Conservation (phyloP, 1,140 invertebrate genomes). For the Eulimnadia texana region DNA sequence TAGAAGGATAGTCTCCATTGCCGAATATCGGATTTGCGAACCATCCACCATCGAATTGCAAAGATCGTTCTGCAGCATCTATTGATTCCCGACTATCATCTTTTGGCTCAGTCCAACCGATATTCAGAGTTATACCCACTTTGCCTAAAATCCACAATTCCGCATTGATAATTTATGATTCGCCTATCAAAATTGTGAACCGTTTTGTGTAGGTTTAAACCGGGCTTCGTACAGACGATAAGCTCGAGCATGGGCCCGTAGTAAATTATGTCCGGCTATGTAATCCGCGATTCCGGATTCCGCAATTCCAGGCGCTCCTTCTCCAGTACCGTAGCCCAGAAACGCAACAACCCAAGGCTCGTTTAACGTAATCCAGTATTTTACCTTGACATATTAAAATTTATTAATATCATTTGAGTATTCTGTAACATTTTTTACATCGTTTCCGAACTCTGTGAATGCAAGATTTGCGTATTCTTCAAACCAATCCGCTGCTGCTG, state of each 20-base stretch:
- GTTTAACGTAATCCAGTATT: constrained; percentile 54
- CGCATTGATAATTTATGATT: constrained; percentile 18
- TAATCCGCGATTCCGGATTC: constrained; percentile 11
- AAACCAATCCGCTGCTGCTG: constrained; percentile 18
- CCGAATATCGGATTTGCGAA: constrained; percentile 27
- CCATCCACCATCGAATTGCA: constrained; percentile 27
- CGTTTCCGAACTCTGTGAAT: constrained; percentile 40
- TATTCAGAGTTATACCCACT: constrained; percentile 44
- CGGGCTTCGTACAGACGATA: constrained; percentile 21
- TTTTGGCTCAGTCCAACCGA: constrained; percentile 44
- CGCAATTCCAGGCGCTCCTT: constrained; percentile 12
- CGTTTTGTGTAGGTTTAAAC: constrained; percentile 20
- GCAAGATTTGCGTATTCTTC: constrained; percentile 42
- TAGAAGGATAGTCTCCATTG: constrained; percentile 28
- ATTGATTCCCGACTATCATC: constrained; percentile 32
- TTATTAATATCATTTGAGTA: background rate
- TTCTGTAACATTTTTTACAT: constrained; percentile 19
- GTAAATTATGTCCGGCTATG: constrained; percentile 10
- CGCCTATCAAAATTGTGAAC: background rate
- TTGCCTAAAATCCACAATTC: constrained; percentile 30
- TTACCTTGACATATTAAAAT: constrained; percentile 24
- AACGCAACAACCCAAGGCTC: constrained; percentile 50
- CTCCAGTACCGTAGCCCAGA: constrained; percentile 38
- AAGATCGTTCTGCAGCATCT: constrained; percentile 34
- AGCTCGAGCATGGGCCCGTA: constrained; percentile 40